Conservation (phyloP, 2,888 invertebrate genomes). For the Ectemnius continuus region DNA sequence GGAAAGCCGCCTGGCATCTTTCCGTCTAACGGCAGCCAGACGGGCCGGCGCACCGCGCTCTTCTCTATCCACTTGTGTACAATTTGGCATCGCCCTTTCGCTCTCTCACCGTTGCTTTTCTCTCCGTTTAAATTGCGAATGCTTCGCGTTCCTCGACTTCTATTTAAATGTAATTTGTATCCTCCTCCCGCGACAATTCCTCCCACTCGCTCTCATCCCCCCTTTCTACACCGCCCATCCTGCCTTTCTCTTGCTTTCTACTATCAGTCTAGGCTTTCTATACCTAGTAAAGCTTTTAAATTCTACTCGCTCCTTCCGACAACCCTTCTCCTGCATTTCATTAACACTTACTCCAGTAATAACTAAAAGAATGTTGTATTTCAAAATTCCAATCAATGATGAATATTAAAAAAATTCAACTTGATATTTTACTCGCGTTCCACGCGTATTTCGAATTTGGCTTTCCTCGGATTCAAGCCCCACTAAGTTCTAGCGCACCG, state of each 20-base stretch:
- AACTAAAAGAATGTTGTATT: too few species aligned
- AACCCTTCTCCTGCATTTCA: too few species aligned
- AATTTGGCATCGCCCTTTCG: constrained; percentile 40
- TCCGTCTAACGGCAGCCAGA: neutral
- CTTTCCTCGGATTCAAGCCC: too few species aligned
- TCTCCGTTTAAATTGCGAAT: constrained; percentile 76
- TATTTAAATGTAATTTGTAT: constrained; percentile 78
- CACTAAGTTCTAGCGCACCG: neutral
- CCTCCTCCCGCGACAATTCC: constrained; percentile 56
- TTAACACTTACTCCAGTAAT: too few species aligned
- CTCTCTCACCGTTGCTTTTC: constrained; percentile 29
- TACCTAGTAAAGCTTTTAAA: too few species aligned
- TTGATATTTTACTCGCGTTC: too few species aligned
- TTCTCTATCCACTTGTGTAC: constrained; percentile 19
- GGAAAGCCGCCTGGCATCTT: neutral
- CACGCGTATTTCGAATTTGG: too few species aligned
- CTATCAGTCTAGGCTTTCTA: constrained; percentile 26
- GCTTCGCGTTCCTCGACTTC: constrained; percentile 75
- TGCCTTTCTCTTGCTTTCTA: constrained; percentile 23
- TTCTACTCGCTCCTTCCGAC: too few species aligned
- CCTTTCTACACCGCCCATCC: neutral
- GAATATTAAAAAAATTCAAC: too few species aligned
- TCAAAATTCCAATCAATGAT: too few species aligned
- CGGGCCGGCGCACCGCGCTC: neutral
- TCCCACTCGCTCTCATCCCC: neutral